Conservation (phyloP, 2,797 vertebrate species). For the Orestias chungarensis region DNA sequence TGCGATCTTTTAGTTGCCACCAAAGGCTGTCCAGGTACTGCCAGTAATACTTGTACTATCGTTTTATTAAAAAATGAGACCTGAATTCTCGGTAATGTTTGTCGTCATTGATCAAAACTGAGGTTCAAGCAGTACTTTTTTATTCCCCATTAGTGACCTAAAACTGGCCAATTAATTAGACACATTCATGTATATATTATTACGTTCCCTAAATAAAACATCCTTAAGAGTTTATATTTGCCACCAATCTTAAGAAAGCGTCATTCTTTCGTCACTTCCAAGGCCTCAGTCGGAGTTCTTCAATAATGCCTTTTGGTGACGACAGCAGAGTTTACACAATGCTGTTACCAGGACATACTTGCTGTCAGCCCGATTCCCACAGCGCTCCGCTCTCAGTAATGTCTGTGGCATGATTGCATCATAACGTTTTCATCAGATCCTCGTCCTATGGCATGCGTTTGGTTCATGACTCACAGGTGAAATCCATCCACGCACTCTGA, state of each 20-base stretch:
- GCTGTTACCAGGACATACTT: constrained; percentile 50
- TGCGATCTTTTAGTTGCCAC: background rate
- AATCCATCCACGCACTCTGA: constrained; percentile 43
- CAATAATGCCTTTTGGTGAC: constrained; percentile 23
- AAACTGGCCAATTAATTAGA: background rate
- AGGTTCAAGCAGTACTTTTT: background rate
- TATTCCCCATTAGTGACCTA: background rate
- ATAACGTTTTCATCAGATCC: constrained; percentile 66
- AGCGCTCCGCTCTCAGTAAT: constrained; percentile 38
- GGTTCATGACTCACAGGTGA: constrained; percentile 60
- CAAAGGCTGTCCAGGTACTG: background rate
- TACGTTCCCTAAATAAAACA: background rate
- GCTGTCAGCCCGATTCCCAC: constrained; percentile 47
- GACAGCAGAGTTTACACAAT: constrained; percentile 30
- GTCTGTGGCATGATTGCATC: constrained; percentile 61
- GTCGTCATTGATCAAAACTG: background rate
- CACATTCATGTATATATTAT: background rate
- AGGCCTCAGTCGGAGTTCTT: background rate
- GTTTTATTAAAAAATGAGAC: too few species aligned
- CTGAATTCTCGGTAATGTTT: too few species aligned
- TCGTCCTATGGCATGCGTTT: constrained; percentile 52
- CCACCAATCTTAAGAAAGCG: background rate
- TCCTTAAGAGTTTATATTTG: background rate
- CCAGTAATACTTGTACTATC: too few species aligned
- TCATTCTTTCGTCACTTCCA: constrained; percentile 26